Evolutionary conservation across 1,140 invertebrate species (phyloP).

Genomic region (Lordiphosa stackelbergi): DNA sequence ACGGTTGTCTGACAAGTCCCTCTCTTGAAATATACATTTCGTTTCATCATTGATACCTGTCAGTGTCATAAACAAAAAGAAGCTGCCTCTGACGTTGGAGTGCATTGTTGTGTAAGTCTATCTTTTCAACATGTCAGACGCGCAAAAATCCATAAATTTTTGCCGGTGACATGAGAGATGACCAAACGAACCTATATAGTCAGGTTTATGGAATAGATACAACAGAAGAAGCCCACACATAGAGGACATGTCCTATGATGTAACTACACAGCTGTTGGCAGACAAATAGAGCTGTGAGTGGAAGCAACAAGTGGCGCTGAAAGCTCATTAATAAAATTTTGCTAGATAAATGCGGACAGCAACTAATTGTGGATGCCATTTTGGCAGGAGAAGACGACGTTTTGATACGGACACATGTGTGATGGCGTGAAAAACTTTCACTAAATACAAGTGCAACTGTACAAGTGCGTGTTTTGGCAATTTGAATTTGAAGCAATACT

Average conservation of each 20-base stretch:
- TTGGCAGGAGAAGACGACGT: conserved; percentile 30
- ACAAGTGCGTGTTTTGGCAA: no score
- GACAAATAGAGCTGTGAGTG: conserved; percentile 20
- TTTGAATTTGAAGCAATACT: no score
- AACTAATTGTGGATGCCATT: conserved; percentile 59
- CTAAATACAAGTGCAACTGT: conserved; percentile 26
- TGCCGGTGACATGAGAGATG: conserved; percentile 56
- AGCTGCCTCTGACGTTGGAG: conserved; percentile 9
- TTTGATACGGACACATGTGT: conserved; percentile 4
- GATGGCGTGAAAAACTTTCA: conserved; percentile 22
- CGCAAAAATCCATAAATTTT: conserved; percentile 51
- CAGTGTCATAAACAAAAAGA: conserved; percentile 17
- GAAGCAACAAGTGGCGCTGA: conserved; percentile 48
- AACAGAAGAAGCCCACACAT: conserved; percentile 14
- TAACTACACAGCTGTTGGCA: conserved; percentile 38
- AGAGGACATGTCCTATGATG: conserved; percentile 15
- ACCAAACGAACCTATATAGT: conserved; percentile 7
- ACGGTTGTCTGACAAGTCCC: conserved; percentile 18
- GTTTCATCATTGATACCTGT: conserved; percentile 14
- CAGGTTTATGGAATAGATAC: conserved; percentile 3
- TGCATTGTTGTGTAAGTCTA: conserved; percentile 10
- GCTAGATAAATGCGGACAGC: conserved; percentile 41
- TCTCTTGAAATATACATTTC: not conserved
- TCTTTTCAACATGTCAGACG: conserved; percentile 9
- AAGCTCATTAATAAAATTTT: conserved; percentile 46